Conservation (phyloP, 92 coral and sea anemone genomes). For the Epizoanthus stellaris region DNA sequence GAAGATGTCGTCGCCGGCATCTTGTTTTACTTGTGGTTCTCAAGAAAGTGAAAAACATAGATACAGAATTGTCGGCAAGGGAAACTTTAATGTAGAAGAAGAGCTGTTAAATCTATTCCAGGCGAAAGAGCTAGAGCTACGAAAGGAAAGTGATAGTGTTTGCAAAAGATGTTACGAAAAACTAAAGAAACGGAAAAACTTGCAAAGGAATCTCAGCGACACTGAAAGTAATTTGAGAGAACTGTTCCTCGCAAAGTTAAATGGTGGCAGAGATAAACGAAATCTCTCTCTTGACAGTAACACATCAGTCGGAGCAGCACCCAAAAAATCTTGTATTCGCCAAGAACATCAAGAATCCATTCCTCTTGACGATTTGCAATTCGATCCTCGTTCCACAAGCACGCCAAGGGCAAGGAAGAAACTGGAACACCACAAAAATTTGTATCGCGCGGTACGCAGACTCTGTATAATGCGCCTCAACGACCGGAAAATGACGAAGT, state of each 20-base stretch:
- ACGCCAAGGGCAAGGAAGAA: background rate
- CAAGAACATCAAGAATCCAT: slow-evolving; percentile 13
- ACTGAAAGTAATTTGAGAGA: slow-evolving; percentile 15
- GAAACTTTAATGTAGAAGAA: background rate
- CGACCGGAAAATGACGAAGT: slow-evolving; percentile 21
- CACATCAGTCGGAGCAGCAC: background rate
- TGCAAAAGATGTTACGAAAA: slow-evolving; percentile 18
- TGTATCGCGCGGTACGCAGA: background rate
- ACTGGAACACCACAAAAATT: background rate
- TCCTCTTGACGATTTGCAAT: background rate
- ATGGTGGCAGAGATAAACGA: slow-evolving; percentile 23
- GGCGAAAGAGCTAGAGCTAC: slow-evolving; percentile 1
- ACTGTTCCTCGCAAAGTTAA: slow-evolving; percentile 14
- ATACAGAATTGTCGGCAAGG: slow-evolving; percentile 5
- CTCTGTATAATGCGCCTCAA: background rate
- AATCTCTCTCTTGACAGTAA: slow-evolving; percentile 21
- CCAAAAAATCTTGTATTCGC: slow-evolving; percentile 13
- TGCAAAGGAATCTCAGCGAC: slow-evolving; percentile 11
- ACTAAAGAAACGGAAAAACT: slow-evolving; percentile 14
- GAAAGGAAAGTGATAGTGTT: slow-evolving; percentile 6
- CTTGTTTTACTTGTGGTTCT: slow-evolving; percentile 13
- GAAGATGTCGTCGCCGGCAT: slow-evolving; percentile 13
- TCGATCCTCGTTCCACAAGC: no score
- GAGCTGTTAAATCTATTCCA: slow-evolving; percentile 3
- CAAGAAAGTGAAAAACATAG: slow-evolving; percentile 2